Evolutionary conservation across 2,888 invertebrate species (phyloP), one percentile per base, ranked within the genome.

Genomic region (Camptogramma bilineatum): DNA sequence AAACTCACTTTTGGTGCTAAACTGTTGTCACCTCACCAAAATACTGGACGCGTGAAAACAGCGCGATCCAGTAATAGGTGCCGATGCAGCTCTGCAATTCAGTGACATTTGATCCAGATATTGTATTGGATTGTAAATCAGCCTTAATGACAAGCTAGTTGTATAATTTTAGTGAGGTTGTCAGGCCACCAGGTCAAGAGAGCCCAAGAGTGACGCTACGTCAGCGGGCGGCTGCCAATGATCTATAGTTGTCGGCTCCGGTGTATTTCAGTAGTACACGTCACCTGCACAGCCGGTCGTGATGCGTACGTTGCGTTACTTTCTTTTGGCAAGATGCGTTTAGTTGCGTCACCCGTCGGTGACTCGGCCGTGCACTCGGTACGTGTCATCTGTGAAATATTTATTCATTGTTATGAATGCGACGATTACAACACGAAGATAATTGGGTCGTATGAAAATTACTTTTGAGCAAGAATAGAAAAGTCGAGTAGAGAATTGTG

Each of bases 221-320:
- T 61, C 65, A 65, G 61, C 57, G 28, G 39, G 51, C 16, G 28
- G 57, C 28, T 61, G 57, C 69, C 75, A 68, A 76, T 81, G 78
- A 54, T 59, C 54, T 53, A 58, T 46, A 44, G 58, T 50, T 24
- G 53, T 34, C 54, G 18, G 44, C 78, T 78, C 73, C 70, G 65
- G 77, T 77, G 78, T 87, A 88, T 88, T 89, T 86, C 73, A 79
- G 83, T 70, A 65, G 77, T 62, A 59, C 79, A 73, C 87, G 85
- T 89, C 88, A 88, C 79, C 80, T 75, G 74, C 63, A 62, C 73
- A 71, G 75, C 73, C 71, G 71, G 74, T 77, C 76, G 72, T 71
- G 70, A 64, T 70, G 70, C 74, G 71, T 73, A 76, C 73, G 73
- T 73, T 81, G 75, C 79, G 76, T 77, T 75, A 74, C 75, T 75